Evolutionary conservation across 1,140 invertebrate genomes (phyloP).

Genomic region (Sycophila sp.): DNA sequence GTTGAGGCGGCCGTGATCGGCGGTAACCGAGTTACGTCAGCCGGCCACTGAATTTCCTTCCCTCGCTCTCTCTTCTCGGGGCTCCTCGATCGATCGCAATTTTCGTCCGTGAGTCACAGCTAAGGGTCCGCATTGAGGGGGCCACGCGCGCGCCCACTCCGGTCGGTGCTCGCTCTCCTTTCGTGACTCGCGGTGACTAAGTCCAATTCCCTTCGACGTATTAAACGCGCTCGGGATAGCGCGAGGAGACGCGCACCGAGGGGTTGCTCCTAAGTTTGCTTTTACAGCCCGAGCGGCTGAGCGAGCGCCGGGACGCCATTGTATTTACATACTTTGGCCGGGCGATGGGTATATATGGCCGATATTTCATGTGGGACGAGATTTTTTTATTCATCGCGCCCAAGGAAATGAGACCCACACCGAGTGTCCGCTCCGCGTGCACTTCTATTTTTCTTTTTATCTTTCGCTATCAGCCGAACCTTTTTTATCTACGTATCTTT

Average conservation of each 20-base stretch:
- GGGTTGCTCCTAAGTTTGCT: conserved; percentile 32
- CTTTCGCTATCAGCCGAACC: too few relatives aligned
- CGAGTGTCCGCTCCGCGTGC: too few relatives aligned
- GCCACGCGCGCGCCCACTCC: not conserved
- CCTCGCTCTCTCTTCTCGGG: not conserved
- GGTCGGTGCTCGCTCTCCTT: not conserved
- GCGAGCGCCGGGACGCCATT: conserved; percentile 2
- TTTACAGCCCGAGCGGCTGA: conserved; percentile 27
- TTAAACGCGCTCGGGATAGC: not conserved
- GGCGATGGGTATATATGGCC: not conserved
- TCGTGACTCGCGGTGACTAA: conserved; percentile 54
- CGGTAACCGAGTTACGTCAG: conserved; percentile 17
- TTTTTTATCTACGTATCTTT: too few relatives aligned
- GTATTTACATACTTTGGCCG: conserved; percentile 31
- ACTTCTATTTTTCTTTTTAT: too few relatives aligned
- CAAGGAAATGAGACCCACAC: conserved; percentile 17
- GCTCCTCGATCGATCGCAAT: conserved; percentile 59
- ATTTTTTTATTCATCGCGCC: not conserved
- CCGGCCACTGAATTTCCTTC: not conserved
- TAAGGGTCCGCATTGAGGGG: conserved; percentile 38
- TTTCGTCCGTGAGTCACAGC: conserved; percentile 59
- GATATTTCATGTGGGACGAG: too few relatives aligned
- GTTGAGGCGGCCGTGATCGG: conserved; percentile 13
- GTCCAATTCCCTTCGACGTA: conserved; percentile 35
- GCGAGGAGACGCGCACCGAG: too few relatives aligned